These are phyloP conservation scores for Crocallis elinguaria DNA, from an alignment of 2,888 invertebrate species.

Conservation along the genomic window DNA sequence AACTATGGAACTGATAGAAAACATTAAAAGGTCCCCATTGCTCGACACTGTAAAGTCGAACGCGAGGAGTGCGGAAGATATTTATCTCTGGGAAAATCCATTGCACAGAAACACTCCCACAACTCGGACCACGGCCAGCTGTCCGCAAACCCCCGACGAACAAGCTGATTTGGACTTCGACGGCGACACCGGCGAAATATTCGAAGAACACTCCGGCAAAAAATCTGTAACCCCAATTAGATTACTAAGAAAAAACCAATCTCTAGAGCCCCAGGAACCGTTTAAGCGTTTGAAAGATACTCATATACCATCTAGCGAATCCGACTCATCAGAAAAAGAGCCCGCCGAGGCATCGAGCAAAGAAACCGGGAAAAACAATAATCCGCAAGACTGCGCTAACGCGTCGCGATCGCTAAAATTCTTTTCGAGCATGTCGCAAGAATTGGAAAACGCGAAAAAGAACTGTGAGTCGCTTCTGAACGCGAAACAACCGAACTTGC, in stretches of 20 bases:
- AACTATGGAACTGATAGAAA: slow-evolving; percentile 52
- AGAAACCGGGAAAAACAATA: slow-evolving; percentile 45
- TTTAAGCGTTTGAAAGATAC: slow-evolving; percentile 54
- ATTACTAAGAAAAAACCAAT: slow-evolving; percentile 78
- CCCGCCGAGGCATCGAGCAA: slow-evolving; percentile 44
- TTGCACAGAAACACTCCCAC: slow-evolving; percentile 84
- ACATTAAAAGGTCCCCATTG: slow-evolving; percentile 65
- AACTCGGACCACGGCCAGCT: slow-evolving; percentile 73
- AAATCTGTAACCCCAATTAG: slow-evolving; percentile 89
- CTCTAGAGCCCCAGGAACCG: slow-evolving; percentile 64
- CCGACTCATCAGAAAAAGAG: slow-evolving; percentile 73
- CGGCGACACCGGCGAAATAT: slow-evolving; percentile 84
- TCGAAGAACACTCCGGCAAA: slow-evolving; percentile 87
- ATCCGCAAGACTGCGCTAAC: slow-evolving; percentile 49
- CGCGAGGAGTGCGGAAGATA: slow-evolving; percentile 86
- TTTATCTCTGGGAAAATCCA: slow-evolving; percentile 93
- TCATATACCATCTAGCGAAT: slow-evolving; percentile 67
- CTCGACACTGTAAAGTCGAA: slow-evolving; percentile 69
- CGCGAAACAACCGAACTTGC: slow-evolving; percentile 75
- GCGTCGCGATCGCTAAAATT: slow-evolving; percentile 77
- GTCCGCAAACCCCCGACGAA: slow-evolving; percentile 88
- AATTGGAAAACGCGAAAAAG: slow-evolving; percentile 76
- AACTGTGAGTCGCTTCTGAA: slow-evolving; percentile 77
- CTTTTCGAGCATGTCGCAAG: slow-evolving; percentile 81
- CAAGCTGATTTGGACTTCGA: slow-evolving; percentile 89